Conservation (phyloP, 2,797 vertebrate species). For the Cryptoprocta ferox region DNA sequence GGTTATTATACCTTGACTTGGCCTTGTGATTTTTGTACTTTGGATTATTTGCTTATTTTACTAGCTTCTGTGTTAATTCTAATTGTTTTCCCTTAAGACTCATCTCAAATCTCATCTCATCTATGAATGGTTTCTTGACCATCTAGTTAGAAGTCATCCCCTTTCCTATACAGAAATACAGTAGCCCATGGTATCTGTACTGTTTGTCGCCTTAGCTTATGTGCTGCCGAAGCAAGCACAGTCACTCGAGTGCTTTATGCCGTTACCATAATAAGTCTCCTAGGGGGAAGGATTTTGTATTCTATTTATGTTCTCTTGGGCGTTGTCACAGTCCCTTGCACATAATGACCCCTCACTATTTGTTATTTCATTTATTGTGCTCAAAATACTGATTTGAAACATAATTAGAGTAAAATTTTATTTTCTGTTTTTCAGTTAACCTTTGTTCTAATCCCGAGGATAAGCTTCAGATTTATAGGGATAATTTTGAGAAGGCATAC, state of each 20-base stretch:
- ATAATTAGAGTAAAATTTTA: conserved; percentile 70
- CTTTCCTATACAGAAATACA: conserved; percentile 11
- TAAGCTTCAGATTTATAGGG: conserved; percentile 98
- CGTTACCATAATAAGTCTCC: neutral
- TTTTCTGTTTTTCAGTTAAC: conserved; percentile 92
- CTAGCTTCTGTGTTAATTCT: neutral
- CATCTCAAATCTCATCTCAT: neutral
- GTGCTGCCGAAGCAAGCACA: too few relatives aligned
- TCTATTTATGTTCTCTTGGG: neutral
- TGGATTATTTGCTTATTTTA: neutral
- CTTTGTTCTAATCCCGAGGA: conserved; percentile 98
- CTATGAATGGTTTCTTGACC: neutral
- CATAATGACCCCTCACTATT: conserved; percentile 36
- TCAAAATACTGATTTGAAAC: conserved; percentile 52
- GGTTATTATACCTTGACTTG: neutral
- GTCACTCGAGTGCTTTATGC: conserved; percentile 25
- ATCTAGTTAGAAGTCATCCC: conserved; percentile 17
- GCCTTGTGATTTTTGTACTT: conserved; percentile 43
- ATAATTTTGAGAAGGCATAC: conserved; percentile 99
- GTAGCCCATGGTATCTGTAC: neutral
- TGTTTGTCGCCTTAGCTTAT: neutral
- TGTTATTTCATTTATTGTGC: conserved; percentile 48
- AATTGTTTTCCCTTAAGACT: conserved; percentile 36
- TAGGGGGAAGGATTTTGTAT: conserved; percentile 43
- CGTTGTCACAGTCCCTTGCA: neutral